Percentiles rank a stretch among this genome's conserved stretches.
These are phyloP conservation scores for Saccostrea cuccullata DNA, from an alignment of 1,140 invertebrate genomes.

Conservation along the genomic window DNA sequence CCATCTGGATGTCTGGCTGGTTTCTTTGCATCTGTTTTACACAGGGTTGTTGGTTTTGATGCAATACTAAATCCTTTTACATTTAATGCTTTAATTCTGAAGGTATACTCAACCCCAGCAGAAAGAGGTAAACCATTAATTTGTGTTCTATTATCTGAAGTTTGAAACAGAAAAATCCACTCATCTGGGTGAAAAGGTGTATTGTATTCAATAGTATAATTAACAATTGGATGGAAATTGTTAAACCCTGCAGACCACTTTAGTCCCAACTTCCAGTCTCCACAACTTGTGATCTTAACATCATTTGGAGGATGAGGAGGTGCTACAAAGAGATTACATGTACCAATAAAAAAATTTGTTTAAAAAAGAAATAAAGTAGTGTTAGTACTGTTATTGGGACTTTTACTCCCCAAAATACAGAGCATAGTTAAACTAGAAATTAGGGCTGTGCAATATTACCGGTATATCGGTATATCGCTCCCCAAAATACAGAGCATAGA, in stretches of 20 bases:
- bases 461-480: too few relatives aligned
- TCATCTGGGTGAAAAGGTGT: slow-evolving; percentile 94
- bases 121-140: slow-evolving; percentile 39
- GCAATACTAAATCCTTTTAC: slow-evolving; percentile 59
- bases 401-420: neutral
- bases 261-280: slow-evolving; percentile 83
- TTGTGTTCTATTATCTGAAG: neutral
- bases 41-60: slow-evolving; percentile 79
- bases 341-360: neutral
- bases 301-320: slow-evolving; percentile 93
- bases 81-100: slow-evolving; percentile 66
- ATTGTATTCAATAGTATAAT: slow-evolving; percentile 94
- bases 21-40: slow-evolving; percentile 92
- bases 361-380: neutral
- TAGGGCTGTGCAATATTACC: too few relatives aligned
- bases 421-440: neutral
- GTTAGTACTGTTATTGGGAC: neutral
- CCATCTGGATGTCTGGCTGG: slow-evolving; percentile 97
- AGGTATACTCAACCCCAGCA: slow-evolving; percentile 58
- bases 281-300: slow-evolving; percentile 63
- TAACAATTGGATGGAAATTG: slow-evolving; percentile 93
- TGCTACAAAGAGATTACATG: slow-evolving; percentile 81
- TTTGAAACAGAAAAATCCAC: slow-evolving; percentile 82
- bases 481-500: neutral
- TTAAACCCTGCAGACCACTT: slow-evolving; percentile 84